Percentiles rank a stretch among this genome's conserved stretches.
Conservation (phyloP, 1,140 invertebrate species). For the Neodiprion pinetum region DNA sequence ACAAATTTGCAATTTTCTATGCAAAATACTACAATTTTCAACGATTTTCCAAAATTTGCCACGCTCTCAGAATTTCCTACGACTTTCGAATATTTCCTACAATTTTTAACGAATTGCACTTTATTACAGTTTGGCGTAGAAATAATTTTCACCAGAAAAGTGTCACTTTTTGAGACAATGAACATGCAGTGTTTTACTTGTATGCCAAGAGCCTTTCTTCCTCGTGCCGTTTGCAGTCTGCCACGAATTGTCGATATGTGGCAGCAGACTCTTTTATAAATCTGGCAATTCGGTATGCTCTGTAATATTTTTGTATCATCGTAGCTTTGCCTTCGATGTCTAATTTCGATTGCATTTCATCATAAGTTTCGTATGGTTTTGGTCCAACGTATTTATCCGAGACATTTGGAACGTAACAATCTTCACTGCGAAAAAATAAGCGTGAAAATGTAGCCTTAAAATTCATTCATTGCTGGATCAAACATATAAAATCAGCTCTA, state of each 20-base stretch:
- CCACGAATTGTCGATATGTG: slow-evolving; percentile 41
- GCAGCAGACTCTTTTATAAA: slow-evolving; percentile 43
- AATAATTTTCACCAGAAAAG: no score
- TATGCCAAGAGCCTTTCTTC: slow-evolving; percentile 57
- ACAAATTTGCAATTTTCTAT: no score
- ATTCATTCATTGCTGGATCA: no score
- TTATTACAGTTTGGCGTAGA: no score
- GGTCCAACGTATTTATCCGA: slow-evolving; percentile 65
- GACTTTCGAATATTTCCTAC: no score
- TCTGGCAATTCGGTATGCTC: slow-evolving; percentile 53
- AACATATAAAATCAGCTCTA: not conserved
- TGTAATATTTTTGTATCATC: slow-evolving; percentile 67
- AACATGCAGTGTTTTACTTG: slow-evolving; percentile 42
- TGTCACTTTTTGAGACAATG: no score
- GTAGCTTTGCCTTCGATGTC: slow-evolving; percentile 63
- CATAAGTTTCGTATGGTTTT: slow-evolving; percentile 64
- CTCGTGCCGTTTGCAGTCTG: slow-evolving; percentile 56
- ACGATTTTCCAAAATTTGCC: no score
- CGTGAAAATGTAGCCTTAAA: slow-evolving; percentile 42
- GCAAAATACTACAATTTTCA: no score
- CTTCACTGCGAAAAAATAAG: slow-evolving; percentile 62
- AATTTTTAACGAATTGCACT: no score
- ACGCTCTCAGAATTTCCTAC: no score
- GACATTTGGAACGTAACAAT: slow-evolving; percentile 65
- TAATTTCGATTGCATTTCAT: slow-evolving; percentile 59